Conservation (phyloP, 2,888 invertebrate genomes). For the Eudemis profundana region DNA sequence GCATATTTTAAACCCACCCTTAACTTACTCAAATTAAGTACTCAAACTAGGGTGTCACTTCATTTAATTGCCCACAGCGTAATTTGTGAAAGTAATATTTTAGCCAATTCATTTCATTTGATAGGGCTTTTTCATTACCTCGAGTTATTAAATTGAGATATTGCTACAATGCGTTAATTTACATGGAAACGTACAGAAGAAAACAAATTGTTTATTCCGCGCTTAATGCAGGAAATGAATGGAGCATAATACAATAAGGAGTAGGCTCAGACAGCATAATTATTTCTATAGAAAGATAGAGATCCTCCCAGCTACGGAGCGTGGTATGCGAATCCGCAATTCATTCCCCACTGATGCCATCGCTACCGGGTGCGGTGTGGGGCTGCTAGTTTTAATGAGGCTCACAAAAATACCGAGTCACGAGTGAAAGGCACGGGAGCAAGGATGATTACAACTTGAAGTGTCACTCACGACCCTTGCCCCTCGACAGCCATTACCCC, state of each 20-base stretch:
- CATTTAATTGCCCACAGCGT: conserved; percentile 18
- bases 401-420: conserved; percentile 39
- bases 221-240: conserved; percentile 21
- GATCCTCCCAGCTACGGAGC: conserved; percentile 29
- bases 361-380: conserved; percentile 24
- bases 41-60: conserved; percentile 25
- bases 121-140: conserved; percentile 9
- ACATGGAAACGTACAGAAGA: conserved; percentile 23
- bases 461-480: conserved; percentile 47
- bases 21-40: conserved; percentile 13
- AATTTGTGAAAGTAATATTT: conserved; percentile 23
- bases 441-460: conserved; percentile 43
- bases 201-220: conserved; percentile 18
- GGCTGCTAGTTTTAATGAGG: conserved; percentile 41
- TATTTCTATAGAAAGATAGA: conserved; percentile 35
- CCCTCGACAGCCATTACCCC: conserved; percentile 56
- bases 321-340: conserved; percentile 36
- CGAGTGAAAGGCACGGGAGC: conserved; percentile 35
- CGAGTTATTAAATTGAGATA: conserved; percentile 10
- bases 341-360: conserved; percentile 33
- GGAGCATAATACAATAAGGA: conserved; percentile 13
- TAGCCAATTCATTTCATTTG: conserved; percentile 32
- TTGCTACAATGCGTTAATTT: conserved; percentile 3
- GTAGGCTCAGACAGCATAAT: conserved; percentile 19
- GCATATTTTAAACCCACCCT: neutral